Base-by-base conservation (phyloP, 2,888 invertebrate species). In the Nematopogon swammerdamellus region DNA sequence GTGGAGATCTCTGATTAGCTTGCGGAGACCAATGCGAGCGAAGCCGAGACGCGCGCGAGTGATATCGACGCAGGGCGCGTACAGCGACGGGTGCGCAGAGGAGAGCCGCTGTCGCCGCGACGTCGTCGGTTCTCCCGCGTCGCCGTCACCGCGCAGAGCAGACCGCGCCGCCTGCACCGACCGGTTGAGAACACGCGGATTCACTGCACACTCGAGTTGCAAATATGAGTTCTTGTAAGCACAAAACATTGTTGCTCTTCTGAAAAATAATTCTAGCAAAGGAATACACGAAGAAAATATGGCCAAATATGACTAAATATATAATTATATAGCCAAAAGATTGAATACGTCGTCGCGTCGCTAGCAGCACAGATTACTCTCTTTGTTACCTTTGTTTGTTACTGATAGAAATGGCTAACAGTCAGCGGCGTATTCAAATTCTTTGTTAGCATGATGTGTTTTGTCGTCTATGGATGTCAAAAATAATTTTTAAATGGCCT, bases 161-260 rank as follows among this genome's bases (percentile, higher is more conserved):
- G 36, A 8, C 6, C 14, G 36, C 14, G 36, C 14, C 14, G 36
- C 36, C 36, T 8, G 3, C 0, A 79, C 72, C 0, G 72, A 69
- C 29, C 73, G 76, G 49, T 79, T 75, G 46, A 79, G 69, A 0
- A 74, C 57, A 1, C 71, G 57, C 0, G 79, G 76, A 44, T 75
- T 71, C 49, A 73, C 60, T 0, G 72, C 63, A 50, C 70, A 71
- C 2, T 69, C 68, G 18, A 74, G 57, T 52, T 79, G 79, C 0
- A 79, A 61, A 47, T 72, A 79, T 1, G 77, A 73, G 52, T 79
- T 77, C 51, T 72, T 74, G 52, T 74, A 60, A 0, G 72, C 65
- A 51, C 69, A 65, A 58, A 74, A 76, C 79, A 79, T 77, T 54
- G 48, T 65, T 59, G 25, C 25, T 25, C 25, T 10, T 10, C 36